Evolutionary conservation across 2,113 vertebrate species (phyloP).

Genomic region (Malaclemys terrapin): DNA sequence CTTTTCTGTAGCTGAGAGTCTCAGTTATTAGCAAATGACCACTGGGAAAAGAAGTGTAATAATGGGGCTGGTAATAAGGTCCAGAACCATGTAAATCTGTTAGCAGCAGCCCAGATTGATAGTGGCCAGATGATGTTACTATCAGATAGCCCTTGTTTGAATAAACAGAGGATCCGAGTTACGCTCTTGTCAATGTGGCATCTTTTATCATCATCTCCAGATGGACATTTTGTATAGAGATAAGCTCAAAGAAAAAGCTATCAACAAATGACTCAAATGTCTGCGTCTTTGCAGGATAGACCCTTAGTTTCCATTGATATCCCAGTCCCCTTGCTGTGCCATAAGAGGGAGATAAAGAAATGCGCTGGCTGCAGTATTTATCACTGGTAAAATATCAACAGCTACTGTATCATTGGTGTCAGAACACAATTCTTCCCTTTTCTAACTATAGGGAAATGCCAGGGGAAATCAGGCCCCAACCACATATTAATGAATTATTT

Average conservation of each 20-base stretch:
- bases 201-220: background rate
- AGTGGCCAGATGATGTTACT: background rate
- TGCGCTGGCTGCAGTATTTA: background rate
- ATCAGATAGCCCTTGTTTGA: background rate
- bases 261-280: background rate
- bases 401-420: background rate
- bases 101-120: background rate
- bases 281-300: rapidly evolving
- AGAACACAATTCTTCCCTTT: background rate
- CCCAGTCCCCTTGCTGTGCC: no score
- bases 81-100: background rate
- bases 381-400: background rate
- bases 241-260: background rate
- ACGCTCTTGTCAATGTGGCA: background rate
- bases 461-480: background rate
- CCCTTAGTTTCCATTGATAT: rapidly evolving
- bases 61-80: background rate
- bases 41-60: background rate
- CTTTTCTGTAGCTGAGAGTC: background rate
- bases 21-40: background rate
- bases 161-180: background rate
- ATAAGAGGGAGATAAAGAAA: no score
- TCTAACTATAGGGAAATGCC: background rate
- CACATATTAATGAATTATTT: background rate
- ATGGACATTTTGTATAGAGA: background rate